Evolutionary conservation across 2,888 invertebrate genomes (phyloP), one percentile per base, ranked within the genome.

Genomic region (Neocrepidodera transversa): DNA sequence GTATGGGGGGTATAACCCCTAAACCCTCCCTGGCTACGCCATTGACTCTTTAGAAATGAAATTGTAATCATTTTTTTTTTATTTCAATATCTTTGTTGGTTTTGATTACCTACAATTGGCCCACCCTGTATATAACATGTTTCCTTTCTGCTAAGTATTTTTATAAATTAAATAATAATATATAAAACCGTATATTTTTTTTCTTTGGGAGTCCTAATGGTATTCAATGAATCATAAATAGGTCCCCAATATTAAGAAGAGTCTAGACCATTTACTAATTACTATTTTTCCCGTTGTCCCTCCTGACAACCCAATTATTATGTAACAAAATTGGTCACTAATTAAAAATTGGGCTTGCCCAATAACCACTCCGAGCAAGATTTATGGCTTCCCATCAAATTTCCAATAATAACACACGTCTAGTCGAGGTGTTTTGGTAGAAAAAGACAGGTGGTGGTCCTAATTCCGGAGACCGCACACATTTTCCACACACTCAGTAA

Each of bases 321-420:
- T 48, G 42, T 55, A 56, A 60, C 40, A 40, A 52, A 60, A 52
- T 52, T 60, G 52, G 56, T 45, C 45, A 52, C 47, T 60, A 56
- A 60, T 60, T 60, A 60, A 60, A 60, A 60, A 52, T 48, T 55
- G 56, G 60, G 49, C 52, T 56, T 50, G 60, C 48, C 60, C 52
- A 51, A 55, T 55, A 60, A 51, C 52, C 60, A 23, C 36, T 40
- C 52, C n/a, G 42, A 51, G 28, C 47, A 62, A 65, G 70, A 70
- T 70, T 70, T 70, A 70, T 62, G 61, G 60, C 61, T 60, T 57
- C 65, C 65, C 64, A 65, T 65, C 66, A 64, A 63, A 62, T 66
- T 58, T 63, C 68, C 66, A 65, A 63, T 68, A 69, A 67, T 60
- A 58, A 64, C 62, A 60, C 51, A 54, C 62, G 58, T 58, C 49